Evolutionary conservation across 2,888 invertebrate genomes (phyloP).

Genomic region (Eristalis tenax): DNA sequence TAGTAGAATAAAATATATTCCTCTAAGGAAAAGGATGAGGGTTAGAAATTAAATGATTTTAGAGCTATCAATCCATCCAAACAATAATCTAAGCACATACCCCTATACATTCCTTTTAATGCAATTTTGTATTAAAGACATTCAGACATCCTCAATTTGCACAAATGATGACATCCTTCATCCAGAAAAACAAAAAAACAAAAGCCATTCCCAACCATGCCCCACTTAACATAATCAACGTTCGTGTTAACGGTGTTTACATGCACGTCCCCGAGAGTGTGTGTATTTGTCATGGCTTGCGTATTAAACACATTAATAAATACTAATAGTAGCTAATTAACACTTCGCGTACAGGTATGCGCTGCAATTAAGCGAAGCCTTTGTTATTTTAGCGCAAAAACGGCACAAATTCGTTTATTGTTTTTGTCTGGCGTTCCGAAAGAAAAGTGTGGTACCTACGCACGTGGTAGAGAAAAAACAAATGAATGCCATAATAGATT

Average conservation of each 20-base stretch:
- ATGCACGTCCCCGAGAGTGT: neutral
- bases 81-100: no score
- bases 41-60: no score
- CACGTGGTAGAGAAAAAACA: neutral
- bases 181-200: neutral
- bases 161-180: neutral
- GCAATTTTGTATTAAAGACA: no score
- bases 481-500: neutral
- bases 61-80: no score
- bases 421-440: neutral
- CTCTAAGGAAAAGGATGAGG: no score
- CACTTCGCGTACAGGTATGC: neutral
- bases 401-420: neutral
- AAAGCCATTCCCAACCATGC: neutral
- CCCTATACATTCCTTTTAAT: no score
- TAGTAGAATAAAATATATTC: no score
- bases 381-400: constrained; percentile 12
- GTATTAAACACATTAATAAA: constrained; percentile 4
- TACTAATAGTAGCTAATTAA: constrained; percentile 32
- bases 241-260: neutral
- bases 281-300: neutral
- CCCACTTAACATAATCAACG: neutral
- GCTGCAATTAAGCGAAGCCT: neutral
- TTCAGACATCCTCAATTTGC: no score
- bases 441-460: neutral